A percentile compares a stretch with the other conserved stretches of the same genome.
These are phyloP conservation scores for Drosophila kambysellisi DNA, from an alignment of 2,888 invertebrate species.

Conservation along the genomic window DNA sequence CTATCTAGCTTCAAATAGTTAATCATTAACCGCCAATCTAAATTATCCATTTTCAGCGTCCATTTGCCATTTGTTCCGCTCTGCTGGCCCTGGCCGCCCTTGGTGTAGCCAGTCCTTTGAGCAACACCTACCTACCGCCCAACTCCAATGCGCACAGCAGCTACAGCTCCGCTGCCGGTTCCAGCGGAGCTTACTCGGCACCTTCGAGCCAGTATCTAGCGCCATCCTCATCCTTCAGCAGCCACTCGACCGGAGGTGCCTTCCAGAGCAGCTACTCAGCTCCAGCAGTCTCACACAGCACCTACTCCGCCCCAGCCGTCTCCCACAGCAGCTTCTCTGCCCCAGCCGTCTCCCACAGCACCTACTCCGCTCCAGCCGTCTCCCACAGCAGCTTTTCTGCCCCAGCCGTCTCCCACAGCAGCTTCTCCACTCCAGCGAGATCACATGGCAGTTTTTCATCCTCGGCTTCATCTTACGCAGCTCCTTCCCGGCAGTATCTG, in stretches of 20 bases:
- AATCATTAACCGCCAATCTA: not conserved
- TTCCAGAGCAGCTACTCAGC: slow-evolving; percentile 21
- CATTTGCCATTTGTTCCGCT: slow-evolving; percentile 35
- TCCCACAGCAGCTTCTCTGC: slow-evolving; percentile 24
- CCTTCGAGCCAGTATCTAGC: slow-evolving; percentile 34
- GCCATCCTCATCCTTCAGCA: slow-evolving; percentile 5
- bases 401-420: slow-evolving; percentile 19
- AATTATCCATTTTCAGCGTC: slow-evolving; percentile 39
- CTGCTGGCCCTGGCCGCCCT: slow-evolving; percentile 50
- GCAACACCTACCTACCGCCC: slow-evolving; percentile 68
- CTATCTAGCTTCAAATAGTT: not conserved
- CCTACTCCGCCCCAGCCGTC: slow-evolving; percentile 8
- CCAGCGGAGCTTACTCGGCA: slow-evolving; percentile 19
- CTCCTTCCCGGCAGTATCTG: slow-evolving; percentile 22
- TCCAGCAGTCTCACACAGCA: slow-evolving; percentile 23
- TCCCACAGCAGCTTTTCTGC: slow-evolving; percentile 22
- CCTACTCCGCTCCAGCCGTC: slow-evolving; percentile 3
- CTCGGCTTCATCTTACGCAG: slow-evolving; percentile 23
- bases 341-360: slow-evolving; percentile 12
- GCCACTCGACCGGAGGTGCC: slow-evolving; percentile 2
- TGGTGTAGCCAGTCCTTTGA: slow-evolving; percentile 53
- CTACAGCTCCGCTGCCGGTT: slow-evolving; percentile 57
- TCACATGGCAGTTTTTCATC: slow-evolving; percentile 23
- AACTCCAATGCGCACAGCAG: slow-evolving; percentile 50
- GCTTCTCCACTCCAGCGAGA: slow-evolving; percentile 19